A percentile compares a stretch with the other conserved stretches of the same genome.
phyloP scores from a whole-genome alignment of 2,797 vertebrate species.

The Carcharodon carcharias region DNA sequence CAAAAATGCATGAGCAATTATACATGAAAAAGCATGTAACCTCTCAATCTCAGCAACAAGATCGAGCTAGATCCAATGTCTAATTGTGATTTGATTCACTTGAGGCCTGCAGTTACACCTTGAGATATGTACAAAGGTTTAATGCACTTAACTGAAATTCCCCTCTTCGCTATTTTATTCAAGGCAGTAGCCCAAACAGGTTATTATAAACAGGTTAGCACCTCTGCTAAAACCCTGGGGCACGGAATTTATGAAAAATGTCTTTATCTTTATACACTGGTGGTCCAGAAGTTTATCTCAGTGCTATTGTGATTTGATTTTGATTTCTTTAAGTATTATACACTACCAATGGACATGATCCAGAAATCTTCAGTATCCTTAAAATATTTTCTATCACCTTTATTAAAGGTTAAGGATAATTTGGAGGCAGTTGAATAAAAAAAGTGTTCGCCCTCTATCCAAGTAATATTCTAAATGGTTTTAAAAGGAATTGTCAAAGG shows the following conservation, averaged over 20 bases:
- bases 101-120: neutral
- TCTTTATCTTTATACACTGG: neutral
- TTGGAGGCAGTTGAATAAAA: neutral
- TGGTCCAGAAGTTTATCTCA: neutral
- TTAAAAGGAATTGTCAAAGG: neutral
- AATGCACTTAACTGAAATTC: neutral
- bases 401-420: neutral
- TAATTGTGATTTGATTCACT: neutral
- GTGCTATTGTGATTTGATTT: neutral
- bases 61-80: neutral
- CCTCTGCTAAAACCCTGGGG: neutral
- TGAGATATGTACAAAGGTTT: neutral
- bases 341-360: neutral
- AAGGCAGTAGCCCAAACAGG: neutral
- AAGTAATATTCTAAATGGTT: neutral
- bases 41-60: neutral
- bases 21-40: neutral
- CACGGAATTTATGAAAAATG: neutral
- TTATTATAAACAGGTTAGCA: neutral
- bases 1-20: neutral
- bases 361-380: neutral
- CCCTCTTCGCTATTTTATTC: neutral
- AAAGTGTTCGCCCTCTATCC: neutral
- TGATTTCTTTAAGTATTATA: neutral
- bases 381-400: neutral